These are phyloP conservation scores for Pelodiscus sinensis DNA, from an alignment of 2,113 vertebrate genomes.

Conservation along the genomic window DNA sequence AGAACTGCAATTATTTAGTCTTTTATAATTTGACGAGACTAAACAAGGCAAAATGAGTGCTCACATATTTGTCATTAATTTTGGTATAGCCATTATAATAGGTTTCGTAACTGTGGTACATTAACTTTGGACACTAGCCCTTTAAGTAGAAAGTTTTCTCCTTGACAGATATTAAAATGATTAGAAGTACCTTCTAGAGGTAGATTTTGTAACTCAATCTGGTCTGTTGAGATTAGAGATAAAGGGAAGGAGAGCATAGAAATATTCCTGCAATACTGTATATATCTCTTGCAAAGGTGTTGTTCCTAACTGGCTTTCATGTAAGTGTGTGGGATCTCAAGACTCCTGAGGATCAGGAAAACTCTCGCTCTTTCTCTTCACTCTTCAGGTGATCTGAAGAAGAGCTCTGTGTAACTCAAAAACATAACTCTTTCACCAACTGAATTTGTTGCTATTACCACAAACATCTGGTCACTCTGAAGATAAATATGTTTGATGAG, in stretches of 20 bases:
- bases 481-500: background rate
- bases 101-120: background rate
- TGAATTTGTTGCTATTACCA: background rate
- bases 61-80: background rate
- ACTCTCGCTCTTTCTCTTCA: background rate
- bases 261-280: background rate
- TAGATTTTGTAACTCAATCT: background rate
- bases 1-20: slow-evolving; percentile 53
- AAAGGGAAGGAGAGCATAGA: background rate
- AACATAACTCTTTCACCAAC: background rate
- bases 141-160: background rate
- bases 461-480: background rate
- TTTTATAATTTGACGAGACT: slow-evolving; percentile 63
- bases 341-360: background rate
- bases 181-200: background rate
- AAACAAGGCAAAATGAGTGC: background rate
- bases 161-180: background rate
- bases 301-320: background rate
- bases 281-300: background rate
- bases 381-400: background rate
- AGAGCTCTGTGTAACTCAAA: background rate
- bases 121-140: background rate
- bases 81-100: background rate
- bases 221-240: background rate
- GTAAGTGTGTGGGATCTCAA: background rate